Base-by-base conservation (phyloP, 2,797 vertebrate species). In the Bovichtus diacanthus region DNA sequence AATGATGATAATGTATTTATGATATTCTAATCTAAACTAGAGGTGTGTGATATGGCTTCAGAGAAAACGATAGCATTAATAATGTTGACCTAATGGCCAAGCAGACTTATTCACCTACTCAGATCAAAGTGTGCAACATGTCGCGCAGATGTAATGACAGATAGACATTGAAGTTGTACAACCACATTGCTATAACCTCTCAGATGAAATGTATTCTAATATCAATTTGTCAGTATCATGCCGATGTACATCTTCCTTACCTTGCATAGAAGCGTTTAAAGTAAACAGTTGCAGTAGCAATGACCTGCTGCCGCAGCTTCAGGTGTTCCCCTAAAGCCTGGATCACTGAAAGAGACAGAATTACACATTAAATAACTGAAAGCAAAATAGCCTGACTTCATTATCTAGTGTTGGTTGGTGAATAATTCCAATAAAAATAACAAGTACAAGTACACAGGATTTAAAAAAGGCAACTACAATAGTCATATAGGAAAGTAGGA, bases 241-340 rank as follows among this genome's bases (percentile, higher is more conserved):
- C 23, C 2, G 29, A 46, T n/a, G n/a, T 1, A 8, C 19, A 4
- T 31, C 19, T 29, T 43, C 6, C 92, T 93, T 93, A 99, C 98
- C 98, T 97, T 90, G 98, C 98, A 94, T 99, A 99, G 93, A 99
- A 99, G 82, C 98, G 97, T 94, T 99, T 99, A 93, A 99, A 99
- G 94, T 99, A 99, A 78, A 99, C 98, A 7, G 98, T 99, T 84
- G 98, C 98, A 41, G 98, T 99, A 60, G 98, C 98, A 89, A 99
- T 99, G 92, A 99, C 98, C 95, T 99, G 98, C 91, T 99, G 98
- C 92, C 98, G 95, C 93, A 99, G 95, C 93, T 99, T 99, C 95
- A 99, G 95, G 87, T 99, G 98, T 93, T 99, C 98, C 81, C 98
- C 98, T 92, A 99, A 94, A 88, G 98, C 97, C 92, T 99, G 98